Evolutionary conservation across 2,113 vertebrate species (phyloP), one percentile per base, ranked within the genome.

Genomic region (Pelecanoides urinatrix): DNA sequence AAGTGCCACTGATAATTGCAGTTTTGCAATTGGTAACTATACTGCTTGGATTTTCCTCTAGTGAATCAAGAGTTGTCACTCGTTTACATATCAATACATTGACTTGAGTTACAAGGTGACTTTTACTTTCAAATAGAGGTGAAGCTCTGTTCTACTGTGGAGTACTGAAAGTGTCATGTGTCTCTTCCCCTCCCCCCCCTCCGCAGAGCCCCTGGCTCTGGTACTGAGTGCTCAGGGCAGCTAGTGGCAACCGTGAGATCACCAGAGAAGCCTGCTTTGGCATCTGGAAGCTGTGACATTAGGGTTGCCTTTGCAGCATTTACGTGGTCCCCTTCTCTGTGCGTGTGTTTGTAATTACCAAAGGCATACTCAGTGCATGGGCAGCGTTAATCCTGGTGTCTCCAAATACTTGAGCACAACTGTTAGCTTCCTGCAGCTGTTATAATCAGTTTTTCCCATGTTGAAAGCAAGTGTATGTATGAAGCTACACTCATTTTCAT

Each of bases 391-490:
- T 22, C n/a, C 71, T 22, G 55, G 9, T 10, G n/a, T n/a, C 50
- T 47, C 10, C 53, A 16, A 9, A 11, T 36, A 40, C 3, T 23
- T 40, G 40, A 40, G 40, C 38, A 7, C 25, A 45, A 25, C 45
- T 66, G 30, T 34, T 55, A 29, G 1, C 65, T 59, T 66, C 1
- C 29, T 56, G 34, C 13, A 66, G 36, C 50, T 70, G 63, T 82
- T 44, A 0, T 42, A 19, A 40, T 9, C 14, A 2, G 2, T 2
- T 56, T 62, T 76, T n/a, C 30, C 12, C 23, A 2, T 13, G 36
- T 21, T 42, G 45, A 53, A 72, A 66, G 44, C 36, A 49, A 77
- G 13, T 0, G 0, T 44, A 0, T 9, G 0, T n/a, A 14, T 49
- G 36, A 79, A 79, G 27, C 67, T n/a, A 5, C 4, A 1, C 2